Evolutionary conservation across 1,140 invertebrate species (phyloP), one percentile per base, ranked within the genome.

Genomic region (Callitettix versicolor): DNA sequence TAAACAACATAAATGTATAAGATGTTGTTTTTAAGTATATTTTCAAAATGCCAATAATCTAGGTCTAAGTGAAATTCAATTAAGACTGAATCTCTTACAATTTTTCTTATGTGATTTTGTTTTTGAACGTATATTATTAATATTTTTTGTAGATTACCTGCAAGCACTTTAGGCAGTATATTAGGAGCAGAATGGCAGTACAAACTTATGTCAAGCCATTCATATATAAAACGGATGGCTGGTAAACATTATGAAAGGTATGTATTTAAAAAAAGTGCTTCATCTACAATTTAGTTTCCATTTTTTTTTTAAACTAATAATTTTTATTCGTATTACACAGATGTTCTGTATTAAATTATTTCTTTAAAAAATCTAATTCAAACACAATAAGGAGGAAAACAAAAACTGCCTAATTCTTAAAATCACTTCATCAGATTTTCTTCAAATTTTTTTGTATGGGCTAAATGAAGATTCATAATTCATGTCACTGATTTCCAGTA

Each of bases 121-220:
- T n/a, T n/a, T n/a, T n/a, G n/a, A n/a, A n/a, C n/a, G n/a, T n/a
- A n/a, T n/a, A n/a, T n/a, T n/a, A n/a, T n/a, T n/a, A n/a, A n/a
- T n/a, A n/a, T n/a, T n/a, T n/a, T n/a, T n/a, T 47, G 22, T 58
- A 58, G 64, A 46, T 18, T 59, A 58, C 60, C 62, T 36, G 20
- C 48, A 12, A 56, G 58, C 40, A 66, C 69, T 21, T 57, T 73
- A 18, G 63, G 62, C 15, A 71, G 70, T 58, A 71, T 73, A 21
- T 64, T 64, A 44, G 61, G 64, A n/a, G 65, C 70, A 57, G 67
- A 71, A 58, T 65, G 65, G 49, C 70, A 71, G 58, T 66, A 65
- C 43, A 68, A 69, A 53, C 67, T 67, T 55, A 66, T 65, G 33
- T 63, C 60, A 49, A 64, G 61, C 11, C 68, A 70, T 58, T 60